These are phyloP conservation scores for Ptilonorhynchus violaceus DNA, from an alignment of 2,113 vertebrate genomes.

Conservation along the genomic window DNA sequence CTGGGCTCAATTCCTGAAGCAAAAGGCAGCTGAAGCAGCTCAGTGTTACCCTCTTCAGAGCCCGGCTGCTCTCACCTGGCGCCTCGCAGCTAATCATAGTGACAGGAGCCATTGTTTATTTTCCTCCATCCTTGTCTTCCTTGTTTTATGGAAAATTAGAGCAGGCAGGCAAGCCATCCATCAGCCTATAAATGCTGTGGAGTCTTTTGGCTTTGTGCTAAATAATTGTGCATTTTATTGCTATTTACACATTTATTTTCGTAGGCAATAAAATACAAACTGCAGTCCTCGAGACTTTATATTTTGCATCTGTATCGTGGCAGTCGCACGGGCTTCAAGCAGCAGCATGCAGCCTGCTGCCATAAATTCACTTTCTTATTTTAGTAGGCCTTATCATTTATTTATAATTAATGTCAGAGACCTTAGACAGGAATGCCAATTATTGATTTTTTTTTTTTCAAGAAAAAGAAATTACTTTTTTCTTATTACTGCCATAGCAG, in stretches of 20 bases:
- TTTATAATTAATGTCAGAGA: constrained; percentile 54
- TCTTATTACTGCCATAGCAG: background rate
- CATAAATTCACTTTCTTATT: constrained; percentile 14
- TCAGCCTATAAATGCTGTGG: background rate
- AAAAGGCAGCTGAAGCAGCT: background rate
- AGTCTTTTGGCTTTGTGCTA: constrained; percentile 40
- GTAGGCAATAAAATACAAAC: constrained; percentile 32
- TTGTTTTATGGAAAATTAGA: constrained; percentile 55
- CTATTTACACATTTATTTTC: constrained; percentile 55
- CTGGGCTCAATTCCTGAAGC: background rate
- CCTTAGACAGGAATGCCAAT: constrained; percentile 20
- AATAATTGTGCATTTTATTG: constrained; percentile 63
- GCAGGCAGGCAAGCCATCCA: constrained; percentile 32
- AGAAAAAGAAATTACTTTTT: background rate
- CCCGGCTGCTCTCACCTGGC: background rate
- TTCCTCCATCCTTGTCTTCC: constrained; percentile 19
- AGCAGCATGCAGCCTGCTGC: background rate
- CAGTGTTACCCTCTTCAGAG: background rate
- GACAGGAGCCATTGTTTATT: constrained; percentile 42
- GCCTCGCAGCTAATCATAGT: background rate
- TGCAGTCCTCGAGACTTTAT: background rate
- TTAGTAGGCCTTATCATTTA: constrained; percentile 38
- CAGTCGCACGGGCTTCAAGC: background rate
- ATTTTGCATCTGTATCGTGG: background rate
- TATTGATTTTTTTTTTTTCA: constrained; percentile 4